Percentiles rank a stretch among this genome's conserved stretches.
Evolutionary conservation across 1,140 invertebrate species (phyloP).

Genomic region (Contarinia nasturtii): DNA sequence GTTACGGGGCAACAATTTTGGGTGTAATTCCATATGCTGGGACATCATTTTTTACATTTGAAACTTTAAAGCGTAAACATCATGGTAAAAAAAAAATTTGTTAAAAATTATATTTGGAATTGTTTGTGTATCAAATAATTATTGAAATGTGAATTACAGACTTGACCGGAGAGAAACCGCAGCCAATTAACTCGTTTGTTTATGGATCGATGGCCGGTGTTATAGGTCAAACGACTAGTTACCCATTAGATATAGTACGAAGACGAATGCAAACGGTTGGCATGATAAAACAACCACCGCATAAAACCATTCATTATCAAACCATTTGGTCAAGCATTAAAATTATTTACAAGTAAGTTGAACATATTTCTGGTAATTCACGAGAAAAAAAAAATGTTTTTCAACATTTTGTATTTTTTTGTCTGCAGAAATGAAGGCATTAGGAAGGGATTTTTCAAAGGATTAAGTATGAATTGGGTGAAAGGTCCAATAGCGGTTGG

Average conservation of each 20-base stretch:
- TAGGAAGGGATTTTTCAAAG: slow-evolving; percentile 86
- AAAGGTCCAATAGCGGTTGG: slow-evolving; percentile 98
- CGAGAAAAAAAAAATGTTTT: not conserved
- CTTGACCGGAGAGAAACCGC: slow-evolving; percentile 24
- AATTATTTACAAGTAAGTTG: slow-evolving; percentile 17
- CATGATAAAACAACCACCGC: slow-evolving; percentile 7
- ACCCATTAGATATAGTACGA: slow-evolving; percentile 41
- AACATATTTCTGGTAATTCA: not conserved
- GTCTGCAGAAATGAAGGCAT: slow-evolving; percentile 61
- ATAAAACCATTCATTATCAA: slow-evolving; percentile 9
- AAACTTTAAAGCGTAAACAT: slow-evolving; percentile 72
- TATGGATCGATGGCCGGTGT: slow-evolving; percentile 87
- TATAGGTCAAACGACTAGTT: slow-evolving; percentile 85
- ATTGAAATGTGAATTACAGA: slow-evolving; percentile 11
- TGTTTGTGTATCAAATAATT: not conserved
- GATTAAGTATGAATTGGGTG: slow-evolving; percentile 97
- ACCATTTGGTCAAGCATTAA: slow-evolving; percentile 16
- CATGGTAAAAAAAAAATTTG: slow-evolving; percentile 42
- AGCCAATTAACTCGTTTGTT: slow-evolving; percentile 40
- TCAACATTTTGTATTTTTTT: slow-evolving; percentile 1
- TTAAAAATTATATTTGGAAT: no score
- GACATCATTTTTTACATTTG: slow-evolving; percentile 93
- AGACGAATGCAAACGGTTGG: slow-evolving; percentile 23
- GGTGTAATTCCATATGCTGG: slow-evolving; percentile 96
- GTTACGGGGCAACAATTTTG: slow-evolving; percentile 75